Percentiles rank a stretch among this genome's conserved stretches.
phyloP scores from a whole-genome alignment of 2,113 vertebrate genomes.

The Chlorodrepanis virens region DNA sequence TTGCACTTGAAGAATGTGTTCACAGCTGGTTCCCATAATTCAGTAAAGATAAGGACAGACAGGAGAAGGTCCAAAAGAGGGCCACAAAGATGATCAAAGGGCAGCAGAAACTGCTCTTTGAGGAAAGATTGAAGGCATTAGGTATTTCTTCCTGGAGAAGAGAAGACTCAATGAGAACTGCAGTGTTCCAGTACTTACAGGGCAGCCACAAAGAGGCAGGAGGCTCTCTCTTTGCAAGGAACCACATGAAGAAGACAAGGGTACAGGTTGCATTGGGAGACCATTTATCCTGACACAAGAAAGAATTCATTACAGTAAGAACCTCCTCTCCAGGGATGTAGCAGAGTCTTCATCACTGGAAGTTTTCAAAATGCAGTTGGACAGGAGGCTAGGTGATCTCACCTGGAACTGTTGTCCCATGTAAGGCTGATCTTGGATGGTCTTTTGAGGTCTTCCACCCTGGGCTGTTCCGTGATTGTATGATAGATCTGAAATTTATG shows the following conservation, averaged over 20 bases:
- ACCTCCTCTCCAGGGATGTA: neutral
- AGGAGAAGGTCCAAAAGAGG: neutral
- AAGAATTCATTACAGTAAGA: neutral
- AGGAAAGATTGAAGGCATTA: neutral
- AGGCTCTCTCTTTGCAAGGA: neutral
- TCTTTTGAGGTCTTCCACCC: neutral
- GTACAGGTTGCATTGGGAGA: neutral
- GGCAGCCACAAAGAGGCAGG: neutral
- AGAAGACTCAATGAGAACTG: neutral
- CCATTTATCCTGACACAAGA: neutral
- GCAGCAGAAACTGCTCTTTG: neutral
- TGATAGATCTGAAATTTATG: neutral
- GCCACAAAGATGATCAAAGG: neutral
- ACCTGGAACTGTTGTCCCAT: neutral
- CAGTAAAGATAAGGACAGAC: neutral
- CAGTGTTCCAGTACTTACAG: neutral
- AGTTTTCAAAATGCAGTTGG: neutral
- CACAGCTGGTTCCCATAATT: neutral
- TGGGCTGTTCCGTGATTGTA: neutral
- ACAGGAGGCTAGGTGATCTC: neutral
- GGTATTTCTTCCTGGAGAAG: neutral
- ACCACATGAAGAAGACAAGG: neutral
- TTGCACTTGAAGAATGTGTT: neutral
- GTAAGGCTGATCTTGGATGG: neutral
- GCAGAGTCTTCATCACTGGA: neutral